These are phyloP conservation scores for Cyclargus thomasi DNA, from an alignment of 1,140 invertebrate species.

Conservation along the genomic window DNA sequence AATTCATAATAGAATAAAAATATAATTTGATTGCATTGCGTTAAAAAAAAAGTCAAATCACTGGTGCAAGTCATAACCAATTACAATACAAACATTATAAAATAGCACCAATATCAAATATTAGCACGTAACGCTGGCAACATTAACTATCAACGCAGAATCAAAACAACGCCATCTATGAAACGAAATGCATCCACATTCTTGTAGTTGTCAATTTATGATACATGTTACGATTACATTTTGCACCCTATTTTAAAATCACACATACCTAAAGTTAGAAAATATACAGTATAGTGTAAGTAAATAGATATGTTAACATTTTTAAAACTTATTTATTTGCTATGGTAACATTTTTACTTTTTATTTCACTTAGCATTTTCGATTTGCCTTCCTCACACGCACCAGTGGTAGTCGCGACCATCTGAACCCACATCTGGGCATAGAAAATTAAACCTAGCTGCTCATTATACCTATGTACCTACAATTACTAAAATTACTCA, in stretches of 20 bases:
- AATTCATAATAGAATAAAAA: not conserved
- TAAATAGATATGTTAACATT: constrained; percentile 63
- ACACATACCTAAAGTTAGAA: constrained; percentile 52
- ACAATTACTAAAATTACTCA: not conserved
- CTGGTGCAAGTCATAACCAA: constrained; percentile 42
- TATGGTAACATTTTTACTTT: constrained; percentile 65
- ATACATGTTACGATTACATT: constrained; percentile 46
- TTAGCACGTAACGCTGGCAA: constrained; percentile 39
- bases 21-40: constrained; percentile 31
- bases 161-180: constrained; percentile 16
- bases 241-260: constrained; percentile 50
- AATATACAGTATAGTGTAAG: constrained; percentile 61
- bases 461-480: not conserved
- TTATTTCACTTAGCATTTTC: constrained; percentile 9
- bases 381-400: not conserved
- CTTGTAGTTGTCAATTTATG: constrained; percentile 15
- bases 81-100: constrained; percentile 46
- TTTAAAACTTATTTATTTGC: constrained; percentile 54
- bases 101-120: constrained; percentile 71
- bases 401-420: constrained; percentile 6
- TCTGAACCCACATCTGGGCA: not conserved
- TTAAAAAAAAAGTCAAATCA: constrained; percentile 44
- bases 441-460: not conserved
- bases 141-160: constrained; percentile 16
- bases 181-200: constrained; percentile 25